Conservation (phyloP, 2,797 vertebrate genomes). For the Hemibagrus guttatus region DNA sequence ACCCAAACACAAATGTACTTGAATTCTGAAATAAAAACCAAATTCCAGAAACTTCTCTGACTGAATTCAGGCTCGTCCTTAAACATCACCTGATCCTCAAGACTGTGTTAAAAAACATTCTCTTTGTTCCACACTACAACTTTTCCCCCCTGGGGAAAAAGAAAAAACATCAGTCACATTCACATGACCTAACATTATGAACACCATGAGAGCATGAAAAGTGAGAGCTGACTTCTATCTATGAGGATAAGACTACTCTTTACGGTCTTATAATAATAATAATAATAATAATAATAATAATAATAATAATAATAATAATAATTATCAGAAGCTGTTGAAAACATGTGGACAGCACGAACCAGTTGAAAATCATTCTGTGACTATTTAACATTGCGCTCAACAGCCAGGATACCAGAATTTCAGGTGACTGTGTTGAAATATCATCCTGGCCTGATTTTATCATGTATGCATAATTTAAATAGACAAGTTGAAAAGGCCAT, state of each 20-base stretch:
- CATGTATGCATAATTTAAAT: neutral
- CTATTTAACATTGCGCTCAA: constrained; percentile 48
- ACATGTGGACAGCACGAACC: constrained; percentile 42
- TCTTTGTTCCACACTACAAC: neutral
- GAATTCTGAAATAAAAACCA: neutral
- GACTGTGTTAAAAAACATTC: constrained; percentile 28
- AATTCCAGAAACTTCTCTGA: neutral
- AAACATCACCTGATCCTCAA: constrained; percentile 3
- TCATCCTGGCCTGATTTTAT: constrained; percentile 21
- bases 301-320: constrained; percentile 6
- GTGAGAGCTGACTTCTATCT: neutral
- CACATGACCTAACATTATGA: constrained; percentile 7
- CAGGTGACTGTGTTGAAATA: constrained; percentile 37
- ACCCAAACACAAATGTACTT: neutral
- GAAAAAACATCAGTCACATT: constrained; percentile 1
- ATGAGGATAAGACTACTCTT: constrained; percentile 18
- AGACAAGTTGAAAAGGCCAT: neutral
- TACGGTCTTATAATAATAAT: no score
- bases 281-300: no score
- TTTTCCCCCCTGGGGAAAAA: neutral
- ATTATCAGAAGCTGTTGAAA: constrained; percentile 74
- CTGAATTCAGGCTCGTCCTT: neutral
- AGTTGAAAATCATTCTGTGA: constrained; percentile 48
- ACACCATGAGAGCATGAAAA: constrained; percentile 1
- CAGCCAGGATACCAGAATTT: constrained; percentile 42